phyloP scores from a whole-genome alignment of 2,113 vertebrate species.

The Noturus placidus region DNA sequence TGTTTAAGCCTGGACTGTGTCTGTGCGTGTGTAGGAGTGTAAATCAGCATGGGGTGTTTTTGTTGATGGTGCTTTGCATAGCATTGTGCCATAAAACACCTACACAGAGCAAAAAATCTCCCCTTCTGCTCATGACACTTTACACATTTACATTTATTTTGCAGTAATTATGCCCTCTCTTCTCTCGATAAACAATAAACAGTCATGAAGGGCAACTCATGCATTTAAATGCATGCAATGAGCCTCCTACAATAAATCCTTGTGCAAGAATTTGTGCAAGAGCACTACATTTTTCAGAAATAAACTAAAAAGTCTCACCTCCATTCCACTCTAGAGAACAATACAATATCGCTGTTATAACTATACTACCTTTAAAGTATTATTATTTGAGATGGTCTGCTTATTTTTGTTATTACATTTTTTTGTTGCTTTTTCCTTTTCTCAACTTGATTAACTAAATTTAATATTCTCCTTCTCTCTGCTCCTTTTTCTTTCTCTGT shows the following conservation, averaged over 20 bases:
- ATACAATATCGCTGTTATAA: not conserved
- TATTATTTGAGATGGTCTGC: not conserved
- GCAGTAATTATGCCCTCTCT: conserved; percentile 46
- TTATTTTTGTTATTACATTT: not conserved
- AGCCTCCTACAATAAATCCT: conserved; percentile 21
- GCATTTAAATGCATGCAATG: conserved; percentile 23
- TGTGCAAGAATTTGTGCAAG: conserved; percentile 9
- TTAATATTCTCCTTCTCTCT: not conserved
- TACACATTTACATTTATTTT: conserved; percentile 43
- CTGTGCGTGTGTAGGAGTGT: conserved; percentile 62
- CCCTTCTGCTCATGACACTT: conserved; percentile 48
- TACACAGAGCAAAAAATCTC: conserved; percentile 56
- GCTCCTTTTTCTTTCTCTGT: not conserved
- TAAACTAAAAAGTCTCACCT: not conserved
- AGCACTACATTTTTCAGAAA: not conserved
- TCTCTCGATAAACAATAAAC: conserved; percentile 43
- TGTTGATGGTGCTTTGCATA: conserved; percentile 64
- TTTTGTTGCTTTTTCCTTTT: not conserved
- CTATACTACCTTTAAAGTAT: not conserved
- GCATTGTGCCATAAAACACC: conserved; percentile 65
- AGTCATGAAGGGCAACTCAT: conserved; percentile 33
- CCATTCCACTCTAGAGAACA: not conserved
- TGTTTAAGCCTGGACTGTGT: conserved; percentile 57
- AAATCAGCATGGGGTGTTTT: conserved; percentile 48
- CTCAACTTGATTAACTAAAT: not conserved